phyloP scores from a whole-genome alignment of 2,888 invertebrate genomes.

The Plebejus melissa region DNA sequence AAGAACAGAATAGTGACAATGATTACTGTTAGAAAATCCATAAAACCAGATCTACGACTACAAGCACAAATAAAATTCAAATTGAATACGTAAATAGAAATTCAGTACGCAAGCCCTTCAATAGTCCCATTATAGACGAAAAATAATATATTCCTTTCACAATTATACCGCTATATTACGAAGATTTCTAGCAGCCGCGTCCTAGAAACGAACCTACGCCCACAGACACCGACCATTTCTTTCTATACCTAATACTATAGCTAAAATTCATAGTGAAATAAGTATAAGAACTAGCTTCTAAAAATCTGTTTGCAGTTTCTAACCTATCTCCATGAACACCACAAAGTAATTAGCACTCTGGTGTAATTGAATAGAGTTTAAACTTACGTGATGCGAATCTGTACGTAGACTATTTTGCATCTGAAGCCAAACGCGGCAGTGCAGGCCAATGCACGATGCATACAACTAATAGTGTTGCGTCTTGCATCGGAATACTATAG shows the following conservation, averaged over 20 bases:
- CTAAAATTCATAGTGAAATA: slow-evolving; percentile 78
- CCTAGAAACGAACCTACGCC: slow-evolving; percentile 72
- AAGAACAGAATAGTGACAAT: not conserved
- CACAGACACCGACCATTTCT: slow-evolving; percentile 68
- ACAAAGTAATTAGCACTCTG: slow-evolving; percentile 37
- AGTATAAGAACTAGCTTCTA: slow-evolving; percentile 74
- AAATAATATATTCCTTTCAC: slow-evolving; percentile 39
- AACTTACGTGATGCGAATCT: slow-evolving; percentile 33
- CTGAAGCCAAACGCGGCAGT: slow-evolving; percentile 52
- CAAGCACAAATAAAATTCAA: not conserved
- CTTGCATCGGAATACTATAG: slow-evolving; percentile 45
- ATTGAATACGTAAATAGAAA: slow-evolving; percentile 16
- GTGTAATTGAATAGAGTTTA: not conserved
- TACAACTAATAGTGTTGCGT: slow-evolving; percentile 75
- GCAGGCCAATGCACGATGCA: slow-evolving; percentile 79
- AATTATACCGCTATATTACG: slow-evolving; percentile 52
- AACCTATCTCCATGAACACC: slow-evolving; percentile 18
- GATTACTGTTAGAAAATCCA: not conserved
- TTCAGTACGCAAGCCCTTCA: slow-evolving; percentile 19
- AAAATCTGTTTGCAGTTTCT: slow-evolving; percentile 49
- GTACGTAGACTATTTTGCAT: slow-evolving; percentile 47
- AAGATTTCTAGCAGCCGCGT: slow-evolving; percentile 73
- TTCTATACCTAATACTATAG: slow-evolving; percentile 72
- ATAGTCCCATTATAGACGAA: slow-evolving; percentile 28
- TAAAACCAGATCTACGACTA: not conserved